Evolutionary conservation across 1,140 invertebrate species (phyloP), one percentile per base, ranked within the genome.

Genomic region (Centruroides sculpturatus): DNA sequence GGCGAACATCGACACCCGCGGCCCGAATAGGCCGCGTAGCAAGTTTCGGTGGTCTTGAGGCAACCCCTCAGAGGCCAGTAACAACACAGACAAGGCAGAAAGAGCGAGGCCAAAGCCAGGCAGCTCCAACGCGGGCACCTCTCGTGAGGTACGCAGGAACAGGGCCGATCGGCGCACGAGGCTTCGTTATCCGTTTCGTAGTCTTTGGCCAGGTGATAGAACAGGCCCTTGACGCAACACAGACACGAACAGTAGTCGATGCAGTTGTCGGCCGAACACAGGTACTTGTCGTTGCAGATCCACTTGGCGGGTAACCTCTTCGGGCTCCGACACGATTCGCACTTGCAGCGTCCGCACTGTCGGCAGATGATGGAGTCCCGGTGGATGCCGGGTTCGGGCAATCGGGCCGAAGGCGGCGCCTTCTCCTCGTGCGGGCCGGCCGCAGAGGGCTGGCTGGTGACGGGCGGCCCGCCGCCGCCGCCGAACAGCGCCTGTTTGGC

Each of bases 171-270:
- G 64, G 86, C 85, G 71, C 84, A 87, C 60, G 78, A 76, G 56
- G 79, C 80, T 62, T 85, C 83, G 62, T 81, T 80, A 67, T 86
- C 85, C 64, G 79, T 77, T 65, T 81, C 81, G 64, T 80, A 79
- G 68, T 82, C 81, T 69, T 85, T 82, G 62, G 83, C 83, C 75
- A 89, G 93, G 72, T 95, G 92, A 75, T 95, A 96, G 74, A 93
- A 92, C 46, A 91, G 72, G 51, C 85, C 89, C 72, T 93, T 92
- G 66, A 91, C 89, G 74, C 89, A 93, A 77, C 91, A 95, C 75
- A 95, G 80, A 72, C 92, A 95, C 61, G 88, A 88, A 56, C 84
- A 84, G 72, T 89, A 87, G 75, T 94, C 89, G 63, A 95, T 82
- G 65, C 83, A 80, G 60, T 86, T 83, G 72, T 92, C 85, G 55